A percentile compares a stretch with the other conserved stretches of the same genome.
These are phyloP conservation scores for Erebia aethiops DNA, from an alignment of 2,888 invertebrate species.

Conservation along the genomic window DNA sequence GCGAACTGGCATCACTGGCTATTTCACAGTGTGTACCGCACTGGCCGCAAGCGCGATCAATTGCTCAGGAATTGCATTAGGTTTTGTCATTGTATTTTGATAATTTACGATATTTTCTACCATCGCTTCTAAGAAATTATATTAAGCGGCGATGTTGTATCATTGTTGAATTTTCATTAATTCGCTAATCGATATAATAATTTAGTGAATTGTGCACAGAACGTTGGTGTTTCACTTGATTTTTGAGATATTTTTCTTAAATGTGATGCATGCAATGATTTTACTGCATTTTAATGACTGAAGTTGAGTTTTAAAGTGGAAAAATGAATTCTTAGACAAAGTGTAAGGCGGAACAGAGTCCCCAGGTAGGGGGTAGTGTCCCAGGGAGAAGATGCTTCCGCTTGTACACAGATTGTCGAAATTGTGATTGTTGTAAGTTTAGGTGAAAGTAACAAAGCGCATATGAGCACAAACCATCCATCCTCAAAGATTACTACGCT, in stretches of 20 bases:
- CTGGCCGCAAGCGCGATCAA: constrained; percentile 49
- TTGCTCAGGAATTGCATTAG: constrained; percentile 82
- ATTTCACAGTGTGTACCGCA: constrained; percentile 44
- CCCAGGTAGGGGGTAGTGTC: constrained; percentile 13
- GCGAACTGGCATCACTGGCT: constrained; percentile 4
- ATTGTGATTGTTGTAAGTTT: constrained; percentile 78
- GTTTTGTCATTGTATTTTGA: constrained; percentile 68
- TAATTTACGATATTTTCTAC: constrained; percentile 63
- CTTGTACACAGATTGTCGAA: constrained; percentile 52
- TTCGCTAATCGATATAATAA: constrained; percentile 64
- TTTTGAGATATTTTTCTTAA: constrained; percentile 78
- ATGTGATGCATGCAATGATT: constrained; percentile 74
- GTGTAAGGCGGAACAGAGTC: constrained; percentile 45
- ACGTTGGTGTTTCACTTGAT: constrained; percentile 81
- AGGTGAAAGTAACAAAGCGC: constrained; percentile 76
- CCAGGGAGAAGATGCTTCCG: constrained; percentile 40
- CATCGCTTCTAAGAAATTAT: constrained; percentile 65
- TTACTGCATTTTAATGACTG: constrained; percentile 72
- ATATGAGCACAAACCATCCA: constrained; percentile 82
- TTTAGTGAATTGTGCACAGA: constrained; percentile 80
- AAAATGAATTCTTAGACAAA: constrained; percentile 58
- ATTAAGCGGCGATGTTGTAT: constrained; percentile 62
- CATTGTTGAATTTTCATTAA: constrained; percentile 71
- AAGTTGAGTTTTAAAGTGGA: constrained; percentile 68
- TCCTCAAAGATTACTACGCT: constrained; percentile 77